Conservation (phyloP, 2,113 vertebrate genomes). For the Cromileptes altivelis region DNA sequence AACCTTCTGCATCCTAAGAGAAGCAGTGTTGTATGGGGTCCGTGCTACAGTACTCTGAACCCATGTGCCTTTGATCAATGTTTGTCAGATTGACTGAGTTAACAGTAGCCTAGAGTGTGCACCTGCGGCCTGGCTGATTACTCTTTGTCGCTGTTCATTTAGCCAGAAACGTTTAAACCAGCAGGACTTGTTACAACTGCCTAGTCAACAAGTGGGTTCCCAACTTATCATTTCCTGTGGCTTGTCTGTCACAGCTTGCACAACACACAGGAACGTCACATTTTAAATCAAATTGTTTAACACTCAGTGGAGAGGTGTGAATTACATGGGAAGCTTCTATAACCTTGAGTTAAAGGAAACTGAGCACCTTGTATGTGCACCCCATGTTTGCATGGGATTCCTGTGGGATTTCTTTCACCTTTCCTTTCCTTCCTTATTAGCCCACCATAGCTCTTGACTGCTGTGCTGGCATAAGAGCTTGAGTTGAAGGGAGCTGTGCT, state of each 20-base stretch:
- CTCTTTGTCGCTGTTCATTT: constrained; percentile 73
- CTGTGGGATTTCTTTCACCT: not conserved
- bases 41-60: constrained; percentile 37
- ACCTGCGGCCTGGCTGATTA: constrained; percentile 77
- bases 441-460: not conserved
- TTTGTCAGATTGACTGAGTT: constrained; percentile 75
- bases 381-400: constrained; percentile 1
- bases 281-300: constrained; percentile 16
- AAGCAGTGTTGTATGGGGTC: constrained; percentile 18
- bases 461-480: constrained; percentile 1
- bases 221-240: constrained; percentile 51
- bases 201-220: constrained; percentile 34
- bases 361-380: not conserved
- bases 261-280: not conserved
- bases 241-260: constrained; percentile 6
- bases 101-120: constrained; percentile 70
- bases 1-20: constrained; percentile 32
- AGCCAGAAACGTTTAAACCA: constrained; percentile 65
- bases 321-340: constrained; percentile 1
- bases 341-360: not conserved
- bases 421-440: not conserved
- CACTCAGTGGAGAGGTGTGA: constrained; percentile 16
- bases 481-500: constrained; percentile 5
- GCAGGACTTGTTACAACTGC: constrained; percentile 41
- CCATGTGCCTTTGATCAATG: constrained; percentile 67